Conservation (phyloP, 2,113 vertebrate species). For the Ciconia stormi region DNA sequence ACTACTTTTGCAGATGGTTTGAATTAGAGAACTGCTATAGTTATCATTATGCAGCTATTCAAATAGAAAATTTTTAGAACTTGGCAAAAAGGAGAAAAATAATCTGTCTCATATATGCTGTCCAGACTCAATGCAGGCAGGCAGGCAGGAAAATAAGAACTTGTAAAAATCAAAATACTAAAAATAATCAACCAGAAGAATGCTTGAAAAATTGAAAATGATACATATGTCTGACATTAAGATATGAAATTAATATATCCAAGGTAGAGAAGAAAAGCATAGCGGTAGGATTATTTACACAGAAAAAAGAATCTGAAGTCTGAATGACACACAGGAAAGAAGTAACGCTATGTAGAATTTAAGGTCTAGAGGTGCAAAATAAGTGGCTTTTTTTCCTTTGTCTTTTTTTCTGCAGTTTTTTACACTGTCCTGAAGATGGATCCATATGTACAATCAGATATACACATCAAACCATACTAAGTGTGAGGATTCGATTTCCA, state of each 20-base stretch:
- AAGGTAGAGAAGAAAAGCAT: neutral
- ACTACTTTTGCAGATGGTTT: neutral
- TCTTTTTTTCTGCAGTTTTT: neutral
- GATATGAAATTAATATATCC: neutral
- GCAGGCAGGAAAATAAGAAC: neutral
- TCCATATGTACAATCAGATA: neutral
- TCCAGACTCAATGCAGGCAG: neutral
- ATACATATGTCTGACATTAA: neutral
- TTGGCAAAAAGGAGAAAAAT: neutral
- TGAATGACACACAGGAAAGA: neutral
- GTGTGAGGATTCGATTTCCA: neutral
- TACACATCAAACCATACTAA: neutral
- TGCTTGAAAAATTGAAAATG: neutral
- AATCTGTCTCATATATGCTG: neutral
- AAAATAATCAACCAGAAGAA: neutral
- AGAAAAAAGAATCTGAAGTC: neutral
- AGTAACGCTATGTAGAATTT: neutral
- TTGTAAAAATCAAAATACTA: neutral
- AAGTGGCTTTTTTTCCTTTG: rapidly evolving
- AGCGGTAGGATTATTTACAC: neutral
- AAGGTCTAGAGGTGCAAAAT: neutral
- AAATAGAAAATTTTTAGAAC: neutral
- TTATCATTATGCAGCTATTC: neutral
- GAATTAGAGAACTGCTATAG: neutral
- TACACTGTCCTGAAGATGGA: neutral